These are phyloP conservation scores for Pseudochirops cupreus DNA, from an alignment of 2,797 vertebrate species.

Conservation along the genomic window DNA sequence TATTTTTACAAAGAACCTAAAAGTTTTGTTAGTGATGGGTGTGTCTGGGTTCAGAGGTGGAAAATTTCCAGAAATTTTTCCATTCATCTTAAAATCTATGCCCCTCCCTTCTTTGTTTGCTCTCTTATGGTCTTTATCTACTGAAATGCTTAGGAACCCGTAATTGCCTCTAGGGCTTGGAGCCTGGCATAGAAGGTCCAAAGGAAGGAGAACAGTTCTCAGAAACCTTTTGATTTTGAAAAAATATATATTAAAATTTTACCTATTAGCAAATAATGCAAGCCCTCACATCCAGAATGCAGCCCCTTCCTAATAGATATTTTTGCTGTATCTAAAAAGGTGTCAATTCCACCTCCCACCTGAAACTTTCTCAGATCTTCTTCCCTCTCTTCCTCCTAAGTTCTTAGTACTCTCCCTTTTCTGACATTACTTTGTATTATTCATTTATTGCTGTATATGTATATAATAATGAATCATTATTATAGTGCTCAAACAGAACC, in stretches of 20 bases:
- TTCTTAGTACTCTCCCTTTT: background rate
- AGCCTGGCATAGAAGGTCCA: slow-evolving; percentile 2
- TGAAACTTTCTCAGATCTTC: background rate
- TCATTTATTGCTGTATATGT: background rate
- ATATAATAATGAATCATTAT: no score
- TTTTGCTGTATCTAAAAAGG: background rate
- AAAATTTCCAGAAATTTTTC: slow-evolving; percentile 69
- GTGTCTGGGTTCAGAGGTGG: slow-evolving; percentile 45
- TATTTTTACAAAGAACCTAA: slow-evolving; percentile 52
- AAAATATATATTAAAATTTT: background rate
- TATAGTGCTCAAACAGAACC: no score
- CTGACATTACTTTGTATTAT: background rate
- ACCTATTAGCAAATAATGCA: background rate
- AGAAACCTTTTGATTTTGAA: slow-evolving; percentile 34
- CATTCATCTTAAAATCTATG: slow-evolving; percentile 15
- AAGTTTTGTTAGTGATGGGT: slow-evolving; percentile 65
- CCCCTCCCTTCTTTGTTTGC: slow-evolving; percentile 50
- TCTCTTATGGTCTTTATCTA: slow-evolving; percentile 29
- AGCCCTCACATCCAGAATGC: background rate
- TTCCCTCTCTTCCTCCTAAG: background rate
- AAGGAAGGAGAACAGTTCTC: background rate
- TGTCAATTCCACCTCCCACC: background rate
- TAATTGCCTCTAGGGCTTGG: slow-evolving; percentile 59
- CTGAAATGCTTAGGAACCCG: slow-evolving; percentile 16
- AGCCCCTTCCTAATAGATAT: background rate